Base-by-base conservation (phyloP, 92 coral and sea anemone genomes). In the Bergia puertoricense region DNA sequence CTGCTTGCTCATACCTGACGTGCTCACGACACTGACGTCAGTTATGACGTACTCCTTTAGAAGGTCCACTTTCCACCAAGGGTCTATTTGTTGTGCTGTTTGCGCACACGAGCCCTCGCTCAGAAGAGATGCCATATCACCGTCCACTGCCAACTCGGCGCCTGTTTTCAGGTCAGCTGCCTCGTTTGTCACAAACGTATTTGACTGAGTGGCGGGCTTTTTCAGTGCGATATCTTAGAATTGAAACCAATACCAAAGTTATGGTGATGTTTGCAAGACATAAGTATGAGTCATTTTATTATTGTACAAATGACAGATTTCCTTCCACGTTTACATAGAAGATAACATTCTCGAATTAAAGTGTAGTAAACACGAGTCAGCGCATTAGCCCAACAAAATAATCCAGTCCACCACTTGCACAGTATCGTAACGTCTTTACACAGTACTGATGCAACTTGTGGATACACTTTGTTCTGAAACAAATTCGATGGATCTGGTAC, bases 21-120 rank as follows among this genome's bases (percentile, higher is more conserved):
- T 82, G 73, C 97, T 93, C 18, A 92, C 97, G 20, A 92, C 94
- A 71, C 93, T 94, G 90, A 94, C 90, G 76, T 94, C 97, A 56
- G 97, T 94, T 6, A 94, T 91, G 59, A 94, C 81, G 86, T 92
- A 92, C 72, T 94, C 97, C 66, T 85, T 74, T 46, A 83, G 73
- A 11, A 94, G 79, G 88, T 94, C 95, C 44, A 94, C 97, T 41
- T 78, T 89, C 97, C 97, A 94, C 97, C 97, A 94, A 1, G 97
- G 97, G 40, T 94, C 94, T 9, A 76, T 73, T 79, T 94, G 93
- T n/a, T 86, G 91, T 62, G 91, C 80, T 39, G 97, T 94, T 44
- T 89, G 83, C 2, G 94, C 86, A 76, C 97, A 94, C 59, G 97
- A 94, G 23, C 95, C 97, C 76, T 89, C 85, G 8, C 77, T 74